These are phyloP conservation scores for Agapostemon virescens DNA, from an alignment of 2,888 invertebrate genomes.

Conservation along the genomic window DNA sequence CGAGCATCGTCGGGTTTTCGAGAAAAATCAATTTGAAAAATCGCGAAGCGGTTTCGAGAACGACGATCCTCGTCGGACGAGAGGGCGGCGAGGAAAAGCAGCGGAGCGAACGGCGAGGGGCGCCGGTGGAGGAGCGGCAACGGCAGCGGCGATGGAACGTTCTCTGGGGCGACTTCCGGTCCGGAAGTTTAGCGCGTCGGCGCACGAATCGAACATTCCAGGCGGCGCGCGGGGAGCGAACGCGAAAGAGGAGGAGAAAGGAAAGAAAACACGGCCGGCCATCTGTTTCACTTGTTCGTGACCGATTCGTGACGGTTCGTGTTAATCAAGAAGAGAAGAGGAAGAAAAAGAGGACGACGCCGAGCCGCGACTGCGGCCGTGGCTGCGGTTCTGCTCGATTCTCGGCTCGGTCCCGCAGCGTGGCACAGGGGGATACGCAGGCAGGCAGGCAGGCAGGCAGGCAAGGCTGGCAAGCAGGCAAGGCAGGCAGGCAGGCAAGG, in stretches of 20 bases:
- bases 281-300: constrained; percentile 60
- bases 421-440: neutral
- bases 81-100: neutral
- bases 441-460: too few relatives aligned
- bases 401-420: neutral
- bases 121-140: neutral
- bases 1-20: neutral
- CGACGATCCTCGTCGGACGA: neutral
- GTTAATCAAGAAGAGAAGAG: constrained; percentile 61
- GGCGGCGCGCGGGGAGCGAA: constrained; percentile 10
- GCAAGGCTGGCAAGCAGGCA: too few relatives aligned
- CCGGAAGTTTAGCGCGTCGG: constrained; percentile 3
- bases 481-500: too few relatives aligned
- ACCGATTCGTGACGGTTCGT: constrained; percentile 64
- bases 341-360: constrained; percentile 40
- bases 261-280: constrained; percentile 27
- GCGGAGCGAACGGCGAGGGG: neutral
- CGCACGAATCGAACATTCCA: constrained; percentile 25
- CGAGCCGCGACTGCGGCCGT: neutral
- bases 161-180: constrained; percentile 19
- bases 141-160: neutral
- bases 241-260: neutral
- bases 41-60: neutral
- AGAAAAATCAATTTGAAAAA: neutral
- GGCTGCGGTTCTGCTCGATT: neutral